phyloP scores from a whole-genome alignment of 2,888 invertebrate species.

The Ametastegia equiseti region DNA sequence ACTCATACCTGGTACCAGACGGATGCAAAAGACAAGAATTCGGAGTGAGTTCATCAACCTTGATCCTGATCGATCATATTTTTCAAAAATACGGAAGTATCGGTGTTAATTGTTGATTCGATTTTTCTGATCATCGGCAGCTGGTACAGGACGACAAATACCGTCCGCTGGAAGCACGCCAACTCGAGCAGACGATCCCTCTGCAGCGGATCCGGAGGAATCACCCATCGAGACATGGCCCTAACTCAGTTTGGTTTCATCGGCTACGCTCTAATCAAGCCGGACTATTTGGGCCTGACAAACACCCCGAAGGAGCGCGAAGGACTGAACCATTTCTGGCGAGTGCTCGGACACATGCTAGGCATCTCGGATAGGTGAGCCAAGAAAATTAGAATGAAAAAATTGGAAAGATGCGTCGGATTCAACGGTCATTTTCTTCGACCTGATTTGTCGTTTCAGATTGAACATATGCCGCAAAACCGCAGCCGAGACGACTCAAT shows the following conservation, averaged over 20 bases:
- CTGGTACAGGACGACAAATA: constrained; percentile 82
- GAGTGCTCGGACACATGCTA: constrained; percentile 86
- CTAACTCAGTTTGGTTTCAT: constrained; percentile 92
- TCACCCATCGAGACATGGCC: constrained; percentile 89
- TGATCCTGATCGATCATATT: not conserved
- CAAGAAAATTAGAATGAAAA: not conserved
- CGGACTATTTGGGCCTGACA: constrained; percentile 80
- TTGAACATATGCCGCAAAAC: constrained; percentile 84
- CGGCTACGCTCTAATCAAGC: constrained; percentile 82
- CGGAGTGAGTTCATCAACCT: constrained; percentile 57
- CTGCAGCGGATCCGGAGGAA: constrained; percentile 75
- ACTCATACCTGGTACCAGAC: constrained; percentile 85
- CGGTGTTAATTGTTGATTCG: not conserved
- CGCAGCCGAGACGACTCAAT: constrained; percentile 80
- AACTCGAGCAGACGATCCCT: constrained; percentile 77
- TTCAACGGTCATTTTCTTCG: not conserved
- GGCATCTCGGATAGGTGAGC: constrained; percentile 88
- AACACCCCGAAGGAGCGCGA: constrained; percentile 80
- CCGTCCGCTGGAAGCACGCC: constrained; percentile 82
- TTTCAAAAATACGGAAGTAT: not conserved
- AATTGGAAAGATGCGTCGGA: not conserved
- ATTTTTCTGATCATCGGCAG: constrained; percentile 69
- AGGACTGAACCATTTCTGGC: constrained; percentile 89
- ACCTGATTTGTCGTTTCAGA: constrained; percentile 69
- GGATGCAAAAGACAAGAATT: constrained; percentile 73